A percentile compares a stretch with the other conserved stretches of the same genome.
These are phyloP conservation scores for Rhagium mordax DNA, from an alignment of 2,888 invertebrate species.

Conservation along the genomic window DNA sequence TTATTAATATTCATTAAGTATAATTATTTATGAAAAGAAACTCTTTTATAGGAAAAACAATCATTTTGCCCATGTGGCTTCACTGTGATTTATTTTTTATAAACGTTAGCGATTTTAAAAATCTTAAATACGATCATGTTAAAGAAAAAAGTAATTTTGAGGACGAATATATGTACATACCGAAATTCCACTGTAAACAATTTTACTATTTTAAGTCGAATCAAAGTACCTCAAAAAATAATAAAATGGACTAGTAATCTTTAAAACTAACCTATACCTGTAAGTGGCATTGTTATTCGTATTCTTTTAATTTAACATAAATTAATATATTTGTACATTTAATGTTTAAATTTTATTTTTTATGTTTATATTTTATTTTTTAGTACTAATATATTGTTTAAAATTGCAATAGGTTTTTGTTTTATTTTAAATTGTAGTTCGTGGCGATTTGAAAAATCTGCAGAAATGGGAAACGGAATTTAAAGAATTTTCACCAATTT, in stretches of 20 bases:
- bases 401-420: neutral
- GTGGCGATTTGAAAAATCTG: no score
- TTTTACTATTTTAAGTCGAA: neutral
- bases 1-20: no score
- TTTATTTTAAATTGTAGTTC: no score
- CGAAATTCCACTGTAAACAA: neutral
- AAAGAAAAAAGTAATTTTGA: neutral
- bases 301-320: constrained; percentile 10
- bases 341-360: constrained; percentile 28
- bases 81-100: neutral
- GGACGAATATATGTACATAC: neutral
- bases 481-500: no score
- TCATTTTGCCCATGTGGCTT: neutral
- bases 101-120: neutral
- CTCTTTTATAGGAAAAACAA: neutral
- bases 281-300: constrained; percentile 18
- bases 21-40: neutral
- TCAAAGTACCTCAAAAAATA: neutral
- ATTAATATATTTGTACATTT: constrained; percentile 28
- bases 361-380: constrained; percentile 36
- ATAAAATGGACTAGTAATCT: neutral
- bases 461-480: no score
- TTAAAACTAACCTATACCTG: neutral
- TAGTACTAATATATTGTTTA: constrained; percentile 16
- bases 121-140: neutral